These are phyloP conservation scores for Pipistrellus kuhlii DNA, from an alignment of 2,797 vertebrate species.

Conservation along the genomic window DNA sequence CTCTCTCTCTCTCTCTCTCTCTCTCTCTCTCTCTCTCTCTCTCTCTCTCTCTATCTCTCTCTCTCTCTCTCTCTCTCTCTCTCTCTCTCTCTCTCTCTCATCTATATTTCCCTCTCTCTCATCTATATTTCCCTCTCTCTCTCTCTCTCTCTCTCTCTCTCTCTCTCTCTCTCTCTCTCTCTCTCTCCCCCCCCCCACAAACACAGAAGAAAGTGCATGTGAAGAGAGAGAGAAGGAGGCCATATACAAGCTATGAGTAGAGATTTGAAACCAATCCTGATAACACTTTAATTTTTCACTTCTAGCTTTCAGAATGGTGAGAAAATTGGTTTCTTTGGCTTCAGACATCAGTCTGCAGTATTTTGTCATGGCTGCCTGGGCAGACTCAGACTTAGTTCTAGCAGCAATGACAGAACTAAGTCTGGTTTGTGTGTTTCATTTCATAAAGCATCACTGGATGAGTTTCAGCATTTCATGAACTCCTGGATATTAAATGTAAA, in stretches of 20 bases:
- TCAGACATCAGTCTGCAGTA: not conserved
- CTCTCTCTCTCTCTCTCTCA: no score
- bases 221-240: not conserved
- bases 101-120: no score
- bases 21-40: no score
- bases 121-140: no score
- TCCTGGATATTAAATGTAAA: not conserved
- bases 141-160: no score
- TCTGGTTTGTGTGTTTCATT: not conserved
- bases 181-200: accelerated
- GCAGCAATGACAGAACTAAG: not conserved
- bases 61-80: no score
- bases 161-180: no score
- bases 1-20: no score
- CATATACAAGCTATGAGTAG: not conserved
- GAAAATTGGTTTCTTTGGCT: not conserved
- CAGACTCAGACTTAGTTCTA: not conserved
- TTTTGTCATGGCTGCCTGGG: not conserved
- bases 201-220: no score
- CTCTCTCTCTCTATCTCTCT: no score
- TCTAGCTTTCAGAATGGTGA: not conserved
- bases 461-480: not conserved
- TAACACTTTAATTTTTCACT: not conserved
- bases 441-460: not conserved
- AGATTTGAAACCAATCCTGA: not conserved